phyloP scores from a whole-genome alignment of 2,888 invertebrate genomes.

The Brenthis ino region DNA sequence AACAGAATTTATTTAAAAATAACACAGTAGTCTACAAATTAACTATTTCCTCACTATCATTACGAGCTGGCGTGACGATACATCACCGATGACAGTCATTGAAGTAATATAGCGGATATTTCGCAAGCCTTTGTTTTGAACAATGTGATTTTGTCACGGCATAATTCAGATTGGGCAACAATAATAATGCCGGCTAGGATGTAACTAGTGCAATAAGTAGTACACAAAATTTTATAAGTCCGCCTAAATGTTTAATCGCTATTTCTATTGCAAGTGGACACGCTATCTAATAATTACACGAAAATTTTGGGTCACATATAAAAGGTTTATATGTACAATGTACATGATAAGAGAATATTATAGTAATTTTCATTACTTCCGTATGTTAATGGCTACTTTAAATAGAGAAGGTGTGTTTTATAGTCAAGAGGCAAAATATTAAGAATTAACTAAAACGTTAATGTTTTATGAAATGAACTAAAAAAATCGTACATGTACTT shows the following conservation, averaged over 20 bases:
- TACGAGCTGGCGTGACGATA: constrained; percentile 36
- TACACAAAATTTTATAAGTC: background rate
- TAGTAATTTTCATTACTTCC: constrained; percentile 4
- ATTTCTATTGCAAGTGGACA: constrained; percentile 26
- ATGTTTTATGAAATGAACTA: too few relatives aligned
- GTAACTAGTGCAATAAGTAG: constrained; percentile 3
- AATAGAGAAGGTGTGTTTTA: background rate
- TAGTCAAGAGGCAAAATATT: too few relatives aligned
- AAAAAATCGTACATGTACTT: too few relatives aligned
- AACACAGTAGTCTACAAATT: background rate
- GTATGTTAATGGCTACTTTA: constrained; percentile 1
- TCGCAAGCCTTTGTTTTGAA: constrained; percentile 38
- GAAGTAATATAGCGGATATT: constrained; percentile 32
- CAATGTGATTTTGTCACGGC: constrained; percentile 37
- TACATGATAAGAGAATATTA: background rate
- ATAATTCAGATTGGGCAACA: constrained; percentile 27
- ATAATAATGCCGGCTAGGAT: constrained; percentile 1
- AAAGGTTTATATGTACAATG: constrained; percentile 6
- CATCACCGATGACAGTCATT: constrained; percentile 32
- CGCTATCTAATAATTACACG: constrained; percentile 35
- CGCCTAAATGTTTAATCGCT: background rate
- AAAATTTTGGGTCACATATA: constrained; percentile 24
- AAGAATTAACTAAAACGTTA: too few relatives aligned
- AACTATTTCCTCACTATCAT: constrained; percentile 26
- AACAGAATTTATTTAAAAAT: background rate